Percentiles rank a stretch among this genome's conserved stretches.
These are phyloP conservation scores for Solenopsis fugax DNA, from an alignment of 1,140 invertebrate genomes.

Conservation along the genomic window DNA sequence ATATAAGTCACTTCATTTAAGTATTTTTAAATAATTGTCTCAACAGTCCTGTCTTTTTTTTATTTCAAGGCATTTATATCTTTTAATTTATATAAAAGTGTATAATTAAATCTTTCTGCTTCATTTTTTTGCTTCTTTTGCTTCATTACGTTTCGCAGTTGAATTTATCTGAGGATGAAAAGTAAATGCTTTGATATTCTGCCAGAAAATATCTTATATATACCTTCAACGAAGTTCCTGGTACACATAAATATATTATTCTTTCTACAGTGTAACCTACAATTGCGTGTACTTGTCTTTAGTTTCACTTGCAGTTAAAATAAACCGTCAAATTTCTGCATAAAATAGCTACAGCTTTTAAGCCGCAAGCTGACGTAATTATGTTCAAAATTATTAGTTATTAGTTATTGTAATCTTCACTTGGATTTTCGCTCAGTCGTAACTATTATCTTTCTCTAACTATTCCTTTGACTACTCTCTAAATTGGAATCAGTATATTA, in stretches of 20 bases:
- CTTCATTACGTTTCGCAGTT: background rate
- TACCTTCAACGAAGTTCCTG: background rate
- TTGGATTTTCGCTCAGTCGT: too few species aligned
- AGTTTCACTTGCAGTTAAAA: background rate
- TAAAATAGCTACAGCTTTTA: background rate
- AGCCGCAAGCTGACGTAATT: background rate
- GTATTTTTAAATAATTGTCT: slow-evolving; percentile 6
- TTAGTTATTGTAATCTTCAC: too few species aligned
- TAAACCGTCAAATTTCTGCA: background rate
- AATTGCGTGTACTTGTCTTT: background rate
- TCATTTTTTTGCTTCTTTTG: background rate
- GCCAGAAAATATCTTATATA: background rate
- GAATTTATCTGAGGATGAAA: slow-evolving; percentile 1
- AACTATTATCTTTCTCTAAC: background rate
- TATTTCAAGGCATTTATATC: background rate
- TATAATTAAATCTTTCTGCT: background rate
- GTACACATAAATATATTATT: background rate
- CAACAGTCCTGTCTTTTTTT: background rate
- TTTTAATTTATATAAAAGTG: background rate
- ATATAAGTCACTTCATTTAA: background rate
- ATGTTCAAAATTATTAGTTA: background rate
- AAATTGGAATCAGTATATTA: too few species aligned
- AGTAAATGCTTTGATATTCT: background rate
- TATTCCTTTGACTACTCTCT: background rate
- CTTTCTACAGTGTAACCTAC: background rate